Evolutionary conservation across 1,140 invertebrate species (phyloP), one percentile per base, ranked within the genome.

Genomic region (Ceratoteleas bidentatus): DNA sequence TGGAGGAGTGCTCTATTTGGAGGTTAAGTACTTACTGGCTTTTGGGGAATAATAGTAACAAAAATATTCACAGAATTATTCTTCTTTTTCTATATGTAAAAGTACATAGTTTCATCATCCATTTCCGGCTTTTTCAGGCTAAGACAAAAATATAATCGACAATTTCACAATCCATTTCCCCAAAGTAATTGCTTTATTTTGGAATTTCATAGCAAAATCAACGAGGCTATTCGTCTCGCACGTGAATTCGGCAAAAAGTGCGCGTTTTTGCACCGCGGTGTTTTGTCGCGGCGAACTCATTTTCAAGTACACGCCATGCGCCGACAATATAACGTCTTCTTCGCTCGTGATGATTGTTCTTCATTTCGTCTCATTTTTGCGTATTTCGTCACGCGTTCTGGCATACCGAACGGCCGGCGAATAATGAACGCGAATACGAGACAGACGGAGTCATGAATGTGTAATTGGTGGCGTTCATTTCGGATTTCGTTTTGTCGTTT

Each of bases 221-320:
- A n/a, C n/a, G n/a, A n/a, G n/a, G n/a, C n/a, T n/a, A n/a, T n/a
- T n/a, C n/a, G n/a, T n/a, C n/a, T n/a, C n/a, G n/a, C n/a, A n/a
- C n/a, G n/a, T n/a, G n/a, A n/a, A n/a, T n/a, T n/a, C n/a, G 40
- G n/a, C 6, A 33, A 43, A 16, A 54, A 65, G 54, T 43, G 6
- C n/a, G 33, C 11, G n/a, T 34, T 13, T 50, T 62, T 50, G 56
- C 47, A 36, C 24, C 45, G 47, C 73, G 36, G 34, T 53, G 68
- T 73, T 70, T 75, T 81, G 69, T 81, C 78, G 78, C 70, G 38
- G n/a, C n/a, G 38, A 81, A 56, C 77, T 73, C 14, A 80, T 76
- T 81, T 76, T 75, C 61, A 66, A 57, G 72, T 70, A 81, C 79
- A 81, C 79, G 79, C 79, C 61, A 81, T 50, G 72, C 45, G 15